Evolutionary conservation across 2,113 vertebrate species (phyloP).

Genomic region (Dermatemys mawii): DNA sequence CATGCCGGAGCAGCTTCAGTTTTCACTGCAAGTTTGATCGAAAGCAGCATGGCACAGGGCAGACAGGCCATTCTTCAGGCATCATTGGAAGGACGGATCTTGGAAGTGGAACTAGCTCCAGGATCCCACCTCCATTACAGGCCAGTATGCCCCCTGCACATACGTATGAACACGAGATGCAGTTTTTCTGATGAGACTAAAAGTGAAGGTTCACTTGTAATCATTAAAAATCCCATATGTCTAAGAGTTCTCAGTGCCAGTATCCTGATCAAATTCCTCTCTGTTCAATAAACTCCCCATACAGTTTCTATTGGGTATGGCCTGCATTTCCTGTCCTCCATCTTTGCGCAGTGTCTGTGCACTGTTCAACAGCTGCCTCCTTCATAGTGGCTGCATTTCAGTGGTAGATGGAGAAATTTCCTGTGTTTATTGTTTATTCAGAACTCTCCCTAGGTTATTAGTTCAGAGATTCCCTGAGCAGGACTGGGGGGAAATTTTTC

Average conservation of each 20-base stretch:
- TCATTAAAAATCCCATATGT: neutral
- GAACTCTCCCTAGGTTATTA: neutral
- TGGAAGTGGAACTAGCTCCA: neutral
- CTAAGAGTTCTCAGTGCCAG: neutral
- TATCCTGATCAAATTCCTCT: neutral
- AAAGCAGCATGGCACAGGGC: neutral
- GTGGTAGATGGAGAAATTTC: neutral
- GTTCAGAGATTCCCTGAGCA: neutral
- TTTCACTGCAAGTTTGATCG: neutral
- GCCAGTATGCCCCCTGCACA: neutral
- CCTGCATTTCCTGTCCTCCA: neutral
- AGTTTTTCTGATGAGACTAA: neutral
- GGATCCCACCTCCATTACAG: neutral
- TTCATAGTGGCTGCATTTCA: neutral
- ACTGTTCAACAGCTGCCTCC: neutral
- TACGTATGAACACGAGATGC: neutral
- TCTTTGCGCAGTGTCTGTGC: neutral
- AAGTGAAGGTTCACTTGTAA: neutral
- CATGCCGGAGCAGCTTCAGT: neutral
- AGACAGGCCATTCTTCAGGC: neutral
- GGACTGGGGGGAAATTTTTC: neutral
- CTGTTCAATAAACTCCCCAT: neutral
- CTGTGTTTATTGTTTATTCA: neutral
- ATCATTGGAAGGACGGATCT: neutral
- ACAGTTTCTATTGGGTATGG: neutral